A percentile compares a stretch with the other conserved stretches of the same genome.
These are phyloP conservation scores for Lethocerus indicus DNA, from an alignment of 1,140 invertebrate species.

Conservation along the genomic window DNA sequence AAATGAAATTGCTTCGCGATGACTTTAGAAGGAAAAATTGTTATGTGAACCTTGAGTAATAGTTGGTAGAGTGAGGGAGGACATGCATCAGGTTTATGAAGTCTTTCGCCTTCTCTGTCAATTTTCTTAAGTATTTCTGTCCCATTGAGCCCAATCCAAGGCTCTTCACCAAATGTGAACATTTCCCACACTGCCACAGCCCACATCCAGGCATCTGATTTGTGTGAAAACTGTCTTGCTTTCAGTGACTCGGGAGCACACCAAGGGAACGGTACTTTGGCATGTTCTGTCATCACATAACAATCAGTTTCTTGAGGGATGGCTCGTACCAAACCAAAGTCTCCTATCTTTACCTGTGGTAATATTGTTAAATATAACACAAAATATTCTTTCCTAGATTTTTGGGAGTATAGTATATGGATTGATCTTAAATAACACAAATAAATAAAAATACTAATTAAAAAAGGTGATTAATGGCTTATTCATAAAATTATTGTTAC, in stretches of 20 bases:
- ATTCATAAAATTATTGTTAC: background rate
- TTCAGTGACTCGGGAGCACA: constrained; percentile 85
- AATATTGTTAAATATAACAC: too few relatives aligned
- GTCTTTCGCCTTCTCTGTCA: constrained; percentile 79
- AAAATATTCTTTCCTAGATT: too few relatives aligned
- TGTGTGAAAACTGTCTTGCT: constrained; percentile 71
- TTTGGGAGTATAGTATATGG: too few relatives aligned
- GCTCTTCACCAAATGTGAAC: constrained; percentile 87
- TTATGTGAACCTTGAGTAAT: constrained; percentile 50
- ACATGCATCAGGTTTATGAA: constrained; percentile 71
- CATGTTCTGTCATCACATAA: constrained; percentile 95
- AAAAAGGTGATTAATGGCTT: too few relatives aligned
- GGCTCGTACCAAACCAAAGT: constrained; percentile 94
- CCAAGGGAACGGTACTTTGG: constrained; percentile 96
- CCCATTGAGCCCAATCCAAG: constrained; percentile 70
- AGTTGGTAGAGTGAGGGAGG: constrained; percentile 69
- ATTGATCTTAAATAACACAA: too few relatives aligned
- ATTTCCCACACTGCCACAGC: constrained; percentile 79
- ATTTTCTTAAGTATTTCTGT: constrained; percentile 78
- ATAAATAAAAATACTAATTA: too few relatives aligned
- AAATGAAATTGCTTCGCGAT: background rate
- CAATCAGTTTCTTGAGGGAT: constrained; percentile 88
- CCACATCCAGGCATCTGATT: constrained; percentile 86
- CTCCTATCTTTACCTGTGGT: constrained; percentile 91
- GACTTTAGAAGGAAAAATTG: background rate